Evolutionary conservation across 1,140 invertebrate genomes (phyloP).

Genomic region (Leptestheria dahalacensis): DNA sequence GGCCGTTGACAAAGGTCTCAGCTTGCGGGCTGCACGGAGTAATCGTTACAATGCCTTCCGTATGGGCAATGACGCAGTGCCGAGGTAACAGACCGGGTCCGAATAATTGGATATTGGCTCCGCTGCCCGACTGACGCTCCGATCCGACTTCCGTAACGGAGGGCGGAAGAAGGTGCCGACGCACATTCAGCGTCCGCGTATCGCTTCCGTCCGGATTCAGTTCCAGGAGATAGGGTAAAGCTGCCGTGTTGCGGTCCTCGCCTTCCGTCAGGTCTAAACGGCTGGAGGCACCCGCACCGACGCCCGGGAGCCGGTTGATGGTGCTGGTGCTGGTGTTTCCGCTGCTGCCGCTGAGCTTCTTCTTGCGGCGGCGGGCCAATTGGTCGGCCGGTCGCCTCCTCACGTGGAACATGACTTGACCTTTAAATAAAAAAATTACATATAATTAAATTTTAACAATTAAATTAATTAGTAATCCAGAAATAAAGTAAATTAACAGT

Average conservation of each 20-base stretch:
- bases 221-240: slow-evolving; percentile 41
- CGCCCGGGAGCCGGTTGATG: slow-evolving; percentile 13
- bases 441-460: not conserved
- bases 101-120: slow-evolving; percentile 31
- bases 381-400: slow-evolving; percentile 71
- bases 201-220: slow-evolving; percentile 49
- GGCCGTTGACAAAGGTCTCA: slow-evolving; percentile 84
- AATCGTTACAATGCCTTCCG: slow-evolving; percentile 77
- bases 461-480: not conserved
- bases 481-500: too few relatives aligned
- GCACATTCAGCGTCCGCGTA: slow-evolving; percentile 34
- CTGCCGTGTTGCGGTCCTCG: slow-evolving; percentile 34
- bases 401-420: slow-evolving; percentile 89
- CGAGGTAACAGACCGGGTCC: slow-evolving; percentile 73
- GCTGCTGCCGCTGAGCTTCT: slow-evolving; percentile 48
- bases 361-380: slow-evolving; percentile 75
- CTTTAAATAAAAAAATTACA: slow-evolving; percentile 32
- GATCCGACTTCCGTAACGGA: slow-evolving; percentile 58
- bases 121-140: slow-evolving; percentile 35
- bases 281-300: slow-evolving; percentile 37
- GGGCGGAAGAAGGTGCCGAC: slow-evolving; percentile 42
- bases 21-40: slow-evolving; percentile 85
- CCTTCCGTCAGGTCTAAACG: slow-evolving; percentile 12
- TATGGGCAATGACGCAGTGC: slow-evolving; percentile 84
- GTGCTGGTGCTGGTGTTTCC: slow-evolving; percentile 29